These are phyloP conservation scores for Rhinogobio ventralis DNA, from an alignment of 2,797 vertebrate genomes.

Conservation along the genomic window DNA sequence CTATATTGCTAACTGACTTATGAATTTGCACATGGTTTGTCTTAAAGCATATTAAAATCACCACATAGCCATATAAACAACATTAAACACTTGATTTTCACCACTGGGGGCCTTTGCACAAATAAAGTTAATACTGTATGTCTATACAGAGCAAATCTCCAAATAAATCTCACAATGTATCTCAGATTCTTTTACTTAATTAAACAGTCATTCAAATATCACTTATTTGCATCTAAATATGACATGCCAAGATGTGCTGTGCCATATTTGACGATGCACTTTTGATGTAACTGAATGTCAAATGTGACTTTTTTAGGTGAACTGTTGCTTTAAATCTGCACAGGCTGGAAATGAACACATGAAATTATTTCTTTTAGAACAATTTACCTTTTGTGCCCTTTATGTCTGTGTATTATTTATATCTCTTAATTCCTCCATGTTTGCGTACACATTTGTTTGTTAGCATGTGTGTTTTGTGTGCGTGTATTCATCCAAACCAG, in stretches of 20 bases:
- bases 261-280: not conserved
- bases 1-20: no score
- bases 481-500: constrained; percentile 9
- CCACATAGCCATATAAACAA: no score
- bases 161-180: no score
- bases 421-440: not conserved
- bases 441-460: not conserved
- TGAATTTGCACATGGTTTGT: no score
- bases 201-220: not conserved
- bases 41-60: no score
- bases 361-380: not conserved
- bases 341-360: not conserved
- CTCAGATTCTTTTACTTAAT: no score
- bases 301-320: not conserved
- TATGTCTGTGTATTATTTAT: not conserved
- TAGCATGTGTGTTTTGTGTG: constrained; percentile 3
- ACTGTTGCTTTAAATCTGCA: not conserved
- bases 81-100: no score
- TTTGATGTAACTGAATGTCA: no score
- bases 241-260: not conserved
- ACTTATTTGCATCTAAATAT: not conserved
- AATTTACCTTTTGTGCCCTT: not conserved
- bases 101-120: no score
- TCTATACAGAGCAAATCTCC: no score
- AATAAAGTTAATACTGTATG: no score